Evolutionary conservation across 2,113 vertebrate species (phyloP).

Genomic region (Ancistrus triradiatus): DNA sequence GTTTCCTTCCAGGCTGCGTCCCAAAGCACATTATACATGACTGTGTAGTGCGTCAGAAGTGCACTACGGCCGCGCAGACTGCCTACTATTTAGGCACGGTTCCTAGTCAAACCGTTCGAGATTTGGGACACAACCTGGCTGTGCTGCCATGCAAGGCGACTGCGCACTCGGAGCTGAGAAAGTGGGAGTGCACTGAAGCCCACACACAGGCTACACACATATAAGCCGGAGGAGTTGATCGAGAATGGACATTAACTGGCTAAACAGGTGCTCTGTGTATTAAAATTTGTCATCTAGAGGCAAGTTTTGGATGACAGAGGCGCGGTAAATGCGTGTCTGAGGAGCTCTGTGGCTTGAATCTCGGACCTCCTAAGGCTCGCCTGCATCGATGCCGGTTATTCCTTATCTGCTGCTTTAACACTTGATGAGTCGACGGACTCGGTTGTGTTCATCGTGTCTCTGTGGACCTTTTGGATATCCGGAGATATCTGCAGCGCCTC

Average conservation of each 20-base stretch:
- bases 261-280: no score
- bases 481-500: background rate
- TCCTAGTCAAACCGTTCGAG: background rate
- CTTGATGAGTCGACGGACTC: constrained; percentile 11
- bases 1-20: background rate
- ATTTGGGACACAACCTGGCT: background rate
- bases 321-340: no score
- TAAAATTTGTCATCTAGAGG: no score
- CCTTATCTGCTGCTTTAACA: background rate
- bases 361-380: background rate
- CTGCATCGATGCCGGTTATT: background rate
- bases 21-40: background rate
- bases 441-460: background rate
- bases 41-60: background rate
- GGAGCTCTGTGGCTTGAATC: no score
- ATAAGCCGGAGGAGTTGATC: background rate
- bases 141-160: background rate
- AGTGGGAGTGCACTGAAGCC: background rate
- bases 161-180: constrained; percentile 7
- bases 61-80: background rate
- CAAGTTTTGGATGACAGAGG: no score
- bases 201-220: constrained; percentile 3
- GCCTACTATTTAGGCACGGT: background rate
- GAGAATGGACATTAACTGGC: constrained; percentile 2
- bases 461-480: constrained; percentile 14